Percentiles rank a stretch among this genome's conserved stretches.
These are phyloP conservation scores for Ophraella communa DNA, from an alignment of 2,888 invertebrate genomes.

Conservation along the genomic window DNA sequence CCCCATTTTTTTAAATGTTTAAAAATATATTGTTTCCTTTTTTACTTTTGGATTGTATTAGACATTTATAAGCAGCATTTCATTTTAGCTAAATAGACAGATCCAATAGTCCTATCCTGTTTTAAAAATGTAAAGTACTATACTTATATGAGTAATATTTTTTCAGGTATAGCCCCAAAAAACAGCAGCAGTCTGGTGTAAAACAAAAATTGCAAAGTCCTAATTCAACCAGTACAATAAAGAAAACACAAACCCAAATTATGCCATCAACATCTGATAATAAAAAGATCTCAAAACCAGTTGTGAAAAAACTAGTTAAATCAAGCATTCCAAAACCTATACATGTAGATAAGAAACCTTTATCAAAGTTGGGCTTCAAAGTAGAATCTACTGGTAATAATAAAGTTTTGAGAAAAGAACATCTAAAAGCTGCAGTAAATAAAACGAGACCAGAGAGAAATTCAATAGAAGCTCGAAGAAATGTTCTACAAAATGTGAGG, in stretches of 20 bases:
- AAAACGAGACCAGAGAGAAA: conserved; percentile 42
- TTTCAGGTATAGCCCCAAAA: conserved; percentile 16
- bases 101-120: too few relatives aligned
- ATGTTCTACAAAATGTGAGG: conserved; percentile 69
- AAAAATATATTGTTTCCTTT: too few relatives aligned
- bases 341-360: conserved; percentile 16
- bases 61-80: too few relatives aligned
- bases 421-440: conserved; percentile 42
- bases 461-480: conserved; percentile 50
- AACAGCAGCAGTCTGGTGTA: conserved; percentile 12
- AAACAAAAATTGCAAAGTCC: conserved; percentile 9
- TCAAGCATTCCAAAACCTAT: conserved; percentile 22
- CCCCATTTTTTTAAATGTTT: too few relatives aligned
- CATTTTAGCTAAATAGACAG: too few relatives aligned
- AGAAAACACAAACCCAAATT: conserved; percentile 9
- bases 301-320: conserved; percentile 18
- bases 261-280: conserved; percentile 25
- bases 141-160: not conserved
- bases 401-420: conserved; percentile 37
- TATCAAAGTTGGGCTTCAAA: conserved; percentile 46
- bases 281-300: conserved; percentile 14
- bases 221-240: conserved; percentile 1
- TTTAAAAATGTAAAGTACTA: too few relatives aligned
- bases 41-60: too few relatives aligned
- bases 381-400: conserved; percentile 4